Evolutionary conservation across 2,888 invertebrate species (phyloP).

Genomic region (Leucoma salicis): DNA sequence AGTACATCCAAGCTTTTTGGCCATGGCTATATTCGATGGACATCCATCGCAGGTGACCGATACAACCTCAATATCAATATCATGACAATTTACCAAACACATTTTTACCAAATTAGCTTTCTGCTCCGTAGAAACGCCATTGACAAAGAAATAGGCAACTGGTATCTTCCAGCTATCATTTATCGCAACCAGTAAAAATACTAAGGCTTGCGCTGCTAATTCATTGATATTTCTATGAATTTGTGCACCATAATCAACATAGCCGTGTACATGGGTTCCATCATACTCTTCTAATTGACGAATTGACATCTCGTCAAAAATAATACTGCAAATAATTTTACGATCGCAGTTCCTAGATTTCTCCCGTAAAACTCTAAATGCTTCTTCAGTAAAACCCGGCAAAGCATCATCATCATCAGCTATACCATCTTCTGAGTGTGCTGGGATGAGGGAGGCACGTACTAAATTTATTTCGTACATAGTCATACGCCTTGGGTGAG

Average conservation of each 20-base stretch:
- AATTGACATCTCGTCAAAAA: conserved; percentile 2
- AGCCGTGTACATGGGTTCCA: neutral
- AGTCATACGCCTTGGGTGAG: conserved; percentile 19
- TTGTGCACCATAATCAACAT: conserved; percentile 1
- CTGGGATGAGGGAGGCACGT: conserved; percentile 18
- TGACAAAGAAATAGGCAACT: conserved; percentile 5
- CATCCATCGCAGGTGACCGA: conserved; percentile 3
- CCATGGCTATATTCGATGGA: conserved; percentile 1
- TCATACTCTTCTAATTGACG: conserved; percentile 2
- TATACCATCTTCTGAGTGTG: conserved; percentile 18
- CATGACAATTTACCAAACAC: neutral
- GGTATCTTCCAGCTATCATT: conserved; percentile 6
- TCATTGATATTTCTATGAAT: neutral
- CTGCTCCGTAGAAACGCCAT: neutral
- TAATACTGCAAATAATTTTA: conserved; percentile 1
- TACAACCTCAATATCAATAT: neutral
- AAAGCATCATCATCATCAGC: conserved; percentile 6
- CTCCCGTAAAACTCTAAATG: neutral
- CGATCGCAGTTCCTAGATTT: neutral
- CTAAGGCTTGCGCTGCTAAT: conserved; percentile 1
- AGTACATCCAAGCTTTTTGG: conserved; percentile 2
- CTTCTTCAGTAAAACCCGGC: conserved; percentile 8
- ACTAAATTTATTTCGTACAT: conserved; percentile 19
- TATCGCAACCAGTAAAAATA: conserved; percentile 3
- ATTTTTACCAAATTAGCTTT: conserved; percentile 1